These are phyloP conservation scores for Tiliacea citrago DNA, from an alignment of 2,888 invertebrate species.

Conservation along the genomic window DNA sequence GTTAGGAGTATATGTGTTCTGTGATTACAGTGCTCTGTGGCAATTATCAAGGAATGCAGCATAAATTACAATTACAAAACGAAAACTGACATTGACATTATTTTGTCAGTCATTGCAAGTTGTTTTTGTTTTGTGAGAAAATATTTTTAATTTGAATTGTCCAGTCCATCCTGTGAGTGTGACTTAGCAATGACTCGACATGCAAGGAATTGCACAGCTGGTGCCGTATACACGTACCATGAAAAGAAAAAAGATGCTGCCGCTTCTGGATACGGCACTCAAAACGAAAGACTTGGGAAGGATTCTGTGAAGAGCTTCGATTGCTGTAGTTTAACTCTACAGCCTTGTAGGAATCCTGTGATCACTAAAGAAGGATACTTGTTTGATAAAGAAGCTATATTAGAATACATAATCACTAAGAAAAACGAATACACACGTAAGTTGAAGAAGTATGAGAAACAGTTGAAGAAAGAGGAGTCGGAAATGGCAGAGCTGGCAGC, in stretches of 20 bases:
- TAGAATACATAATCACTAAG: constrained; percentile 98
- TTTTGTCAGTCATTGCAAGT: too few relatives aligned
- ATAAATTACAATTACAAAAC: too few relatives aligned
- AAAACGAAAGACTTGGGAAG: constrained; percentile 96
- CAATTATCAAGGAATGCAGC: too few relatives aligned
- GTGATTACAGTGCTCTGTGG: too few relatives aligned
- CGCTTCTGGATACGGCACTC: constrained; percentile 98
- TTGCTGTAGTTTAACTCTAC: constrained; percentile 98
- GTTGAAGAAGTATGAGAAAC: constrained; percentile 97
- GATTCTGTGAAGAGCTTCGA: constrained; percentile 98
- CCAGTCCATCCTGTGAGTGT: neutral
- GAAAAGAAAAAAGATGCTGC: constrained; percentile 99
- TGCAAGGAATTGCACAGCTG: constrained; percentile 99
- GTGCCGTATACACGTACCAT: constrained; percentile 99
- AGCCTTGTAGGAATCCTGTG: constrained; percentile 98
- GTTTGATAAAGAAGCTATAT: constrained; percentile 99
- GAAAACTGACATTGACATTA: too few relatives aligned
- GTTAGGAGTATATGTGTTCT: too few relatives aligned
- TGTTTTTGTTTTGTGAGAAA: constrained; percentile 6
- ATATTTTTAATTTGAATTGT: constrained; percentile 9
- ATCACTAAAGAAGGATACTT: constrained; percentile 96
- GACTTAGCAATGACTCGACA: constrained; percentile 95
- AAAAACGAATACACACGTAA: constrained; percentile 97
- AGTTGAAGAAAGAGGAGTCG: constrained; percentile 94
- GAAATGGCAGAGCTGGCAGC: constrained; percentile 93